phyloP scores from a whole-genome alignment of 30 jellyfish, hydroid and myxozoan genomes.

The Chironex yamaguchii region DNA sequence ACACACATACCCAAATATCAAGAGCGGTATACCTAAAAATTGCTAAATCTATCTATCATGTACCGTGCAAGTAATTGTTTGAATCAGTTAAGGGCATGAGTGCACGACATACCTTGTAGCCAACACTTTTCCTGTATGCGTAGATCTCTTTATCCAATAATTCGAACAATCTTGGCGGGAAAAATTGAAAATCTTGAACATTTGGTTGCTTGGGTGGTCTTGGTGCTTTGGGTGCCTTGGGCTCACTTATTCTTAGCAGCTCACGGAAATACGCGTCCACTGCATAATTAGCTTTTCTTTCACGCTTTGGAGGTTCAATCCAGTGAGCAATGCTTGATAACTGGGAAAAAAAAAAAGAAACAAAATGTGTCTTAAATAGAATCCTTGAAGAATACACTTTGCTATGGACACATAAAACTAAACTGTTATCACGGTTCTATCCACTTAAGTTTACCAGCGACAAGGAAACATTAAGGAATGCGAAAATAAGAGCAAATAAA shows the following conservation, averaged over 20 bases:
- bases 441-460: too few species aligned
- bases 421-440: too few species aligned
- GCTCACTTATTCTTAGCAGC: constrained; percentile 92
- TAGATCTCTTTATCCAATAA: constrained; percentile 90
- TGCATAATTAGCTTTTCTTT: constrained; percentile 97
- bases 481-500: too few species aligned
- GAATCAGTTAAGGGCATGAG: too few species aligned
- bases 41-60: too few species aligned
- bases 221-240: constrained; percentile 97
- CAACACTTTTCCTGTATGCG: constrained; percentile 89
- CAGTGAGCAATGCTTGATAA: constrained; percentile 80
- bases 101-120: constrained; percentile 89
- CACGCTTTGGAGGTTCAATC: constrained; percentile 99
- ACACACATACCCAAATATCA: too few species aligned
- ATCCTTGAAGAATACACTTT: too few species aligned
- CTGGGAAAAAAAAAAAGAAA: neutral
- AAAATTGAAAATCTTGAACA: constrained; percentile 98
- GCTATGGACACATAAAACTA: too few species aligned
- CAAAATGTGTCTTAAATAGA: too few species aligned
- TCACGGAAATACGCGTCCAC: constrained; percentile 97
- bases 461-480: too few species aligned
- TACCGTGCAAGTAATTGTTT: too few species aligned
- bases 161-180: constrained; percentile 97
- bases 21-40: too few species aligned
- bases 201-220: constrained; percentile 99